A percentile compares a stretch with the other conserved stretches of the same genome.
phyloP scores from a whole-genome alignment of 2,888 invertebrate genomes.

The Conomelus anceps region DNA sequence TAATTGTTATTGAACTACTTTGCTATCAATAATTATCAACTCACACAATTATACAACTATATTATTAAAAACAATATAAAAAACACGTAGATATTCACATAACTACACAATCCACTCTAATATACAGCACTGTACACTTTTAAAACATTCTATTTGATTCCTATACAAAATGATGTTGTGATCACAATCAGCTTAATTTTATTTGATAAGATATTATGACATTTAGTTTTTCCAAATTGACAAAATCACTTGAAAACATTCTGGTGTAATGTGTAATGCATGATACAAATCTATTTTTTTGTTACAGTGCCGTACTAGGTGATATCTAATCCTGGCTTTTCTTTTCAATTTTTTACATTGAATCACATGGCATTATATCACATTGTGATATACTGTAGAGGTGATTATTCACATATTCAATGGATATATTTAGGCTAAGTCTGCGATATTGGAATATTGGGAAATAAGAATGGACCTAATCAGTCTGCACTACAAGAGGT shows the following conservation, averaged over 20 bases:
- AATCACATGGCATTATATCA: too few relatives aligned
- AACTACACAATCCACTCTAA: background rate
- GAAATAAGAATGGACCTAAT: too few relatives aligned
- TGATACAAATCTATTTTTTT: background rate
- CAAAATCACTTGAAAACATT: background rate
- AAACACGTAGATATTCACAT: background rate
- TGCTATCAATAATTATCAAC: background rate
- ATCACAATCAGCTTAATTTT: background rate
- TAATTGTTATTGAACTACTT: too few relatives aligned
- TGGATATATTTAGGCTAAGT: too few relatives aligned
- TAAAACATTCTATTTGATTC: background rate
- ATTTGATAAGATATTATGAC: background rate
- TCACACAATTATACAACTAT: background rate
- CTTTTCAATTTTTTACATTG: too few relatives aligned
- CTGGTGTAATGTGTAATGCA: background rate
- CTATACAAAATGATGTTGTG: background rate
- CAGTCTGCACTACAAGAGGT: too few relatives aligned
- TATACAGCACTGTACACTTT: background rate
- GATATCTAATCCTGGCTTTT: too few relatives aligned
- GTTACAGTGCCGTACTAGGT: background rate
- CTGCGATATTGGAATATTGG: too few relatives aligned
- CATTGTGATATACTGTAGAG: too few relatives aligned
- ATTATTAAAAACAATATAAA: background rate
- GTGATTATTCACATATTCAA: too few relatives aligned
- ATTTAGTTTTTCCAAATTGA: background rate